A percentile compares a stretch with the other conserved stretches of the same genome.
Conservation (phyloP, 2,888 invertebrate species). For the Electrophaes corylata region DNA sequence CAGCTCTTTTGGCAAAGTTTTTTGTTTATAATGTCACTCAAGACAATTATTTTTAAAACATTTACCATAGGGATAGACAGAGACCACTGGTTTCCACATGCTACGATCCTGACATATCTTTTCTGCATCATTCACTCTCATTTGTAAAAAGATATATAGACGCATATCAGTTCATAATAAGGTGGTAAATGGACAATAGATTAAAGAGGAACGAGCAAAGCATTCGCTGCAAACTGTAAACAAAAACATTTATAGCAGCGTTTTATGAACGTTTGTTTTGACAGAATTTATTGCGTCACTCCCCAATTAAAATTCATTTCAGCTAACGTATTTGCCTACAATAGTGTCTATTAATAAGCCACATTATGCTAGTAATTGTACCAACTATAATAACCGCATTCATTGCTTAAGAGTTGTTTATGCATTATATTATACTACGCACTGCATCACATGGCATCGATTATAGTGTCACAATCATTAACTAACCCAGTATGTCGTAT, state of each 20-base stretch:
- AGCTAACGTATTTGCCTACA: slow-evolving; percentile 26
- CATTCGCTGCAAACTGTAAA: slow-evolving; percentile 16
- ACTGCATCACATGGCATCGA: slow-evolving; percentile 9
- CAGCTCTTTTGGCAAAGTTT: no score
- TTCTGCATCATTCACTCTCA: no score
- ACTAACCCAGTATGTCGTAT: slow-evolving; percentile 5
- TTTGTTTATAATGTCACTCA: no score
- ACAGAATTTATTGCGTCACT: slow-evolving; percentile 29
- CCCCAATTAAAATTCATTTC: slow-evolving; percentile 35
- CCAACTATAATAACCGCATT: slow-evolving; percentile 1
- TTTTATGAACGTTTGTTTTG: slow-evolving; percentile 34
- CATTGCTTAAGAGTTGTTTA: no score
- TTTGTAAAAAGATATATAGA: background rate
- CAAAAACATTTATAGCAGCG: slow-evolving; percentile 30
- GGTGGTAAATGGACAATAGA: background rate
- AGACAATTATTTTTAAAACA: no score
- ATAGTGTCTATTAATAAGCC: slow-evolving; percentile 6
- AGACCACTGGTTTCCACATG: no score
- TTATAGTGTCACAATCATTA: slow-evolving; percentile 7
- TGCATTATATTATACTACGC: background rate
- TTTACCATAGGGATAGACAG: no score
- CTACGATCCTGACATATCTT: no score
- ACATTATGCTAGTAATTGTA: slow-evolving; percentile 6
- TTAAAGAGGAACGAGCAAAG: slow-evolving; percentile 14
- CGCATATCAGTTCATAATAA: background rate